phyloP scores from a whole-genome alignment of 1,140 invertebrate species.

The Drosophila kohkoa region DNA sequence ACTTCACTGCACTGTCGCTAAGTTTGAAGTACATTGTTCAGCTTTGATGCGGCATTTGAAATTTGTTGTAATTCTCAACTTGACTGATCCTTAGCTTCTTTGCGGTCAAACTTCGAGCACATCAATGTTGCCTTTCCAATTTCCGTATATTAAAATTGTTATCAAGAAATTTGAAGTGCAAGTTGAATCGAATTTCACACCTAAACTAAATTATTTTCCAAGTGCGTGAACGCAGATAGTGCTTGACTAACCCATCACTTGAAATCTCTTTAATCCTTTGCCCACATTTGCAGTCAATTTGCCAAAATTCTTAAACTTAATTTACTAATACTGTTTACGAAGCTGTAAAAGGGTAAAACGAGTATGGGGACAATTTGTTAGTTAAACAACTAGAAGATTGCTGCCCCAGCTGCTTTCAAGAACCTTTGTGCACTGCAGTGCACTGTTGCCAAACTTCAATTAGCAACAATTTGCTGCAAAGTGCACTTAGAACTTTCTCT shows the following conservation, averaged over 20 bases:
- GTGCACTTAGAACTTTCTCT: constrained; percentile 51
- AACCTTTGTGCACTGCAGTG: constrained; percentile 1
- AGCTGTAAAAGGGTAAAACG: constrained; percentile 3
- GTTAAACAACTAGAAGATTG: constrained; percentile 26
- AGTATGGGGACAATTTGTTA: not conserved
- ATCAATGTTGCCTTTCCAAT: too few species aligned
- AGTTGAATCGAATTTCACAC: too few species aligned
- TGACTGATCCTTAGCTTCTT: too few species aligned
- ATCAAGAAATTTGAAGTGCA: too few species aligned
- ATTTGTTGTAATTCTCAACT: too few species aligned
- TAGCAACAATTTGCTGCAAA: constrained; percentile 68
- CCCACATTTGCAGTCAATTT: constrained; percentile 7
- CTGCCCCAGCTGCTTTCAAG: constrained; percentile 8
- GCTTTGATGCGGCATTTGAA: too few species aligned
- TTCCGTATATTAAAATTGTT: too few species aligned
- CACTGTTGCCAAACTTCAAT: constrained; percentile 65
- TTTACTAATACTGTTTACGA: constrained; percentile 9
- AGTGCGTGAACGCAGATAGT: not conserved
- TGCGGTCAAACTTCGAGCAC: too few species aligned
- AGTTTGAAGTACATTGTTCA: not conserved
- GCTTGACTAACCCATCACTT: not conserved
- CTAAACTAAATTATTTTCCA: too few species aligned
- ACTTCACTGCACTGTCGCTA: not conserved
- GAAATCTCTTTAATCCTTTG: not conserved
- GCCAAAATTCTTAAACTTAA: constrained; percentile 10